phyloP scores from a whole-genome alignment of 2,888 invertebrate genomes.

The Ectemnius continuus region DNA sequence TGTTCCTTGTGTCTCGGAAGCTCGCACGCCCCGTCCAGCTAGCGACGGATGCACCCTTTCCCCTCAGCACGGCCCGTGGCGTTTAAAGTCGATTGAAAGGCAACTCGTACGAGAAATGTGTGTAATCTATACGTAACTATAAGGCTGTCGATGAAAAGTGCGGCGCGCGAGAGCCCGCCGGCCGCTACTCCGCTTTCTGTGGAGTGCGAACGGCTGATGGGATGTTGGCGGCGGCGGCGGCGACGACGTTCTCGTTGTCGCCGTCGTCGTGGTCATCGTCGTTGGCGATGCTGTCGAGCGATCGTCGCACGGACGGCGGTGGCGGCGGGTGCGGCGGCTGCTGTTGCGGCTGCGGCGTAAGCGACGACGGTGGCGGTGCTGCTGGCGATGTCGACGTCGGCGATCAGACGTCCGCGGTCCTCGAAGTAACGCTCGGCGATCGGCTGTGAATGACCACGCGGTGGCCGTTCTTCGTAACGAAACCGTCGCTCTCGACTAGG shows the following conservation, averaged over 20 bases:
- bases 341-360: conserved; percentile 50
- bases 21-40: conserved; percentile 38
- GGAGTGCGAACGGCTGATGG: neutral
- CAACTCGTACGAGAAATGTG: conserved; percentile 76
- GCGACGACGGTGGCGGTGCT: conserved; percentile 56
- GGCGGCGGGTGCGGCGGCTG: conserved; percentile 27
- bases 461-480: conserved; percentile 91
- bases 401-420: conserved; percentile 92
- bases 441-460: conserved; percentile 94
- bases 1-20: conserved; percentile 2
- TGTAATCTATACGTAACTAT: conserved; percentile 72
- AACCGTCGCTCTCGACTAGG: conserved; percentile 90
- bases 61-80: conserved; percentile 55
- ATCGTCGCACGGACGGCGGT: conserved; percentile 44
- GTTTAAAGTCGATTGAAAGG: conserved; percentile 72
- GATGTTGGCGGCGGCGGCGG: conserved; percentile 21
- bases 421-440: conserved; percentile 91
- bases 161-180: conserved; percentile 52
- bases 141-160: conserved; percentile 73
- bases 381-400: conserved; percentile 59
- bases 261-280: conserved; percentile 29
- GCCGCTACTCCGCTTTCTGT: conserved; percentile 39
- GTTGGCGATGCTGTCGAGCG: conserved; percentile 37
- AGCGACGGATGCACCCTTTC: conserved; percentile 23
- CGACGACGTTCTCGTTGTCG: conserved; percentile 24